Evolutionary conservation across 2,113 vertebrate species (phyloP), one percentile per base, ranked within the genome.

Genomic region (Guaruba guarouba): DNA sequence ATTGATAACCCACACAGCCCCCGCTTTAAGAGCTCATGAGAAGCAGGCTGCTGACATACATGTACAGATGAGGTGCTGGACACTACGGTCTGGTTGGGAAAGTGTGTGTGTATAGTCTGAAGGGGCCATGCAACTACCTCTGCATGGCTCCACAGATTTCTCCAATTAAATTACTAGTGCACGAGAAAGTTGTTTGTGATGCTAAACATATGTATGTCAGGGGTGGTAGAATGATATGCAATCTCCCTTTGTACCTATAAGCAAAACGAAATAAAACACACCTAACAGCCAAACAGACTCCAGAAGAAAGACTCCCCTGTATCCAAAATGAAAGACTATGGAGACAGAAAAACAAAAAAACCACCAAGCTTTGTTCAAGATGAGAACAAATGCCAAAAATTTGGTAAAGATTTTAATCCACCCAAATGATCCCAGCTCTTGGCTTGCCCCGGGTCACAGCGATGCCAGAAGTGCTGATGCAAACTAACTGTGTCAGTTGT

Each of bases 401-500:
- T 68, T 75, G 64, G 73, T 61, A 52, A 88, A 88, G 75, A 93
- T 81, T 83, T 96, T 93, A 94, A 95, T 90, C 76, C 46, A 87
- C 66, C n/a, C 23, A 37, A 96, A 95, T 46, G 77, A 93, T 93
- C 70, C 62, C 15, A 67, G 77, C 37, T 84, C 66, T 83, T 86
- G 67, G 52, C 59, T 82, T 92, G 59, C 79, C 69, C 52, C 0
- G 4, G 71, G 90, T 82, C 69, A 84, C 55, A 86, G 81, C 37
- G 29, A 86, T 5, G 19, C 51, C 68, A 94, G 75, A 91, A 86
- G 57, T 0, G 1, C 31, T 95, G 86, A 96, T 90, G 78, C n/a
- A 95, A 94, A 96, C 95, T 52, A 77, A 82, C 46, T 91, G 48
- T 95, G 95, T 93, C 93, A 96, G 88, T 92, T 95, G 92, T 22